phyloP scores from a whole-genome alignment of 2,113 vertebrate species.

The Puffinus mauretanicus region DNA sequence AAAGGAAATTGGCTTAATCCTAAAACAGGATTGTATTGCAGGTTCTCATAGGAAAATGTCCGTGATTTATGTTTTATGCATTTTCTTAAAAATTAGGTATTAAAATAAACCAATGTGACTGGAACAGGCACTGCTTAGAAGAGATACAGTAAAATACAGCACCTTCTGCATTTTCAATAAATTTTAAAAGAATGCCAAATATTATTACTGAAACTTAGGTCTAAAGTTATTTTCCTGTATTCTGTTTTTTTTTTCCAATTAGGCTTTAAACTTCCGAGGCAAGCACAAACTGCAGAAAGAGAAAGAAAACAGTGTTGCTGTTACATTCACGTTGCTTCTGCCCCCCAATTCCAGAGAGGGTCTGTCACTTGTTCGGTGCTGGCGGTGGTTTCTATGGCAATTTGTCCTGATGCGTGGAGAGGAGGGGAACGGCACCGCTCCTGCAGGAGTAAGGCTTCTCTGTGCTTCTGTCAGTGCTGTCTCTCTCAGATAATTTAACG shows the following conservation, averaged over 20 bases:
- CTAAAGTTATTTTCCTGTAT: background rate
- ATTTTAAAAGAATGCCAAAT: background rate
- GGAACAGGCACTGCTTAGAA: background rate
- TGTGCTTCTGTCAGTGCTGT: background rate
- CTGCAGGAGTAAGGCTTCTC: background rate
- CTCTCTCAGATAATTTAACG: background rate
- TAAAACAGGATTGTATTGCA: background rate
- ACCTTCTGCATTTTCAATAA: background rate
- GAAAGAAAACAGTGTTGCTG: background rate
- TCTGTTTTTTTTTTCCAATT: background rate
- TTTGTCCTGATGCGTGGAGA: background rate
- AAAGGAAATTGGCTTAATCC: background rate
- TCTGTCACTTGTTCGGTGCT: background rate
- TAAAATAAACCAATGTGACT: background rate
- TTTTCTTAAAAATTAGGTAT: background rate
- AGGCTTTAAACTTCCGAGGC: background rate
- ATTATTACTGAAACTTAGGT: background rate
- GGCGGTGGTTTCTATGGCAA: background rate
- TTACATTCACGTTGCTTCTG: background rate
- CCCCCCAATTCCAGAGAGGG: background rate
- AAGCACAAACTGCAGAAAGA: background rate
- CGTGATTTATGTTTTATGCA: background rate
- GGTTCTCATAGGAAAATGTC: background rate
- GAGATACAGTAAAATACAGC: background rate
- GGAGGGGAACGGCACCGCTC: background rate